Evolutionary conservation across 1,140 invertebrate species (phyloP), one percentile per base, ranked within the genome.

Genomic region (Drosophila elegans): DNA sequence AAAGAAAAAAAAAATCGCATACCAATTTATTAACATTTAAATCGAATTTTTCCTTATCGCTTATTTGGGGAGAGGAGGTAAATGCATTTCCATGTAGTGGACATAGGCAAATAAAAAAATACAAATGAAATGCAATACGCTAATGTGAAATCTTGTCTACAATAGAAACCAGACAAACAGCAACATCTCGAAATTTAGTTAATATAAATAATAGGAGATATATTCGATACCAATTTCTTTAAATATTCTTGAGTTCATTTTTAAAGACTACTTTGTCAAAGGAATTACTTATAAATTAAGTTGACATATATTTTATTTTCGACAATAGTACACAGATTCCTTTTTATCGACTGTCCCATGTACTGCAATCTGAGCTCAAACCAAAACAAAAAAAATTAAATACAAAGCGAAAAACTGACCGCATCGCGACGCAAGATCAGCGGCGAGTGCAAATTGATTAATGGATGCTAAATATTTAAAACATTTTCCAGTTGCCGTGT

Each of bases 401-500:
- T 29, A 55, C 48, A 54, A 34, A 44, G 11, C 44, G 38, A 52
- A 63, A 46, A 52, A 56, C 80, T 75, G 69, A 83, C 80, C 77
- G 62, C 81, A 85, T 62, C 66, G 73, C 52, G 39, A 49, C 52
- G 55, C 54, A 56, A 73, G 54, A 54, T 61, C 59, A 45, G 38
- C 45, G 69, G 13, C 59, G 57, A 82, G 74, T 75, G 83, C 84
- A 79, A 89, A 86, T 83, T 86, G 83, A 86, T 86, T 86, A 86
- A 86, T 86, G 83, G 84, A 67, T 72, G 63, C 60, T 69, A 82
- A 85, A 86, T 83, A 77, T 68, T 88, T 86, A 72, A 86, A 88
- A 83, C 83, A 86, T 83, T 86, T 83, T 86, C 72, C 83, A 78
- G 59, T 39, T 67, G 38, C 34, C 60, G 54, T 83, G 80, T 85